A percentile compares a stretch with the other conserved stretches of the same genome.
Evolutionary conservation across 2,113 vertebrate genomes (phyloP).

Genomic region (Trichechus manatus): DNA sequence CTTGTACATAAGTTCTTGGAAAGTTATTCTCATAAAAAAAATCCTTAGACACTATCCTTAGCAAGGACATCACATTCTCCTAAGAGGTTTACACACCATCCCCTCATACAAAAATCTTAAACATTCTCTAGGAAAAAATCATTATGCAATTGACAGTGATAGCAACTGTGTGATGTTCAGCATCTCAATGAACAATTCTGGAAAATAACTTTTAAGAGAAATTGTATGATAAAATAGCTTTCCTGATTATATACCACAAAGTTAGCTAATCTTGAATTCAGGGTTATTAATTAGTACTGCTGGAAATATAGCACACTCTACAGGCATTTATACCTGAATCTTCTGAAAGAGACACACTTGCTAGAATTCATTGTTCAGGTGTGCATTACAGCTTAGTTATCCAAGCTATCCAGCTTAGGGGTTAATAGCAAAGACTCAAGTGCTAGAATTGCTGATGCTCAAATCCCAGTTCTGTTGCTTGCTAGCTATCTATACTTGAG

Average conservation of each 20-base stretch:
- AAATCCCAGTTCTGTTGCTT: no score
- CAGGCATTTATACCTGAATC: not conserved
- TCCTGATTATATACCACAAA: not conserved
- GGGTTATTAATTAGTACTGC: not conserved
- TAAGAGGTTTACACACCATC: not conserved
- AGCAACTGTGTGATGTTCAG: not conserved
- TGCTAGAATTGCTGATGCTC: not conserved
- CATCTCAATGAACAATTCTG: not conserved
- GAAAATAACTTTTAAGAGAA: not conserved
- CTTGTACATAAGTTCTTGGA: not conserved
- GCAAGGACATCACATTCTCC: not conserved
- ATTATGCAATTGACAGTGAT: not conserved
- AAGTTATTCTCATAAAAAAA: not conserved
- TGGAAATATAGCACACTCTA: not conserved
- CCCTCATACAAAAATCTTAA: not conserved
- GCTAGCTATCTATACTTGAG: not conserved
- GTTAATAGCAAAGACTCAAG: not conserved
- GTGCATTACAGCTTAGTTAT: not conserved
- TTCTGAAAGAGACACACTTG: not conserved
- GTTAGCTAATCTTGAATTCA: not conserved
- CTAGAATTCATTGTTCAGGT: not conserved
- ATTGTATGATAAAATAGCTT: not conserved
- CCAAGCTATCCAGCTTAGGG: no score
- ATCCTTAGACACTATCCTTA: not conserved
- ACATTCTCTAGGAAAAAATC: not conserved